A percentile compares a stretch with the other conserved stretches of the same genome.
phyloP scores from a whole-genome alignment of 2,888 invertebrate genomes.

The Macrophya annulata region DNA sequence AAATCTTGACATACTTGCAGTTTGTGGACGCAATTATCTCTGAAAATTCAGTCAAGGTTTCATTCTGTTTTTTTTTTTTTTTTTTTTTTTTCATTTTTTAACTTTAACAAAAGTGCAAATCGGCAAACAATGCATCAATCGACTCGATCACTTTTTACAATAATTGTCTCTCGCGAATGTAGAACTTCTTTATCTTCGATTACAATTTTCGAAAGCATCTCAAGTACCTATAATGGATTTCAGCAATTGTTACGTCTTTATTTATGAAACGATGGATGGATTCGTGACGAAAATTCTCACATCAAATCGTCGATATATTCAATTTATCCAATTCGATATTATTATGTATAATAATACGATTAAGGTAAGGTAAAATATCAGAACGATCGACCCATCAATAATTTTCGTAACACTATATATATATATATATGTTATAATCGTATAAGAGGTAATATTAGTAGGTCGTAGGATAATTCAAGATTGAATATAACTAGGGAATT shows the following conservation, averaged over 20 bases:
- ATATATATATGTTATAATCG: too few relatives aligned
- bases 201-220: background rate
- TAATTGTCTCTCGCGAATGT: background rate
- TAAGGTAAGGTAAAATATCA: background rate
- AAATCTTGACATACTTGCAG: background rate
- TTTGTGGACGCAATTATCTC: constrained; percentile 1
- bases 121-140: background rate
- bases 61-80: background rate
- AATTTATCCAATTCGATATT: background rate
- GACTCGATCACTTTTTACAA: background rate
- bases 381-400: background rate
- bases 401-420: constrained; percentile 23
- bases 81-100: background rate
- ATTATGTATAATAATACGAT: background rate
- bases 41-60: background rate
- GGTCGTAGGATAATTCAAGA: background rate
- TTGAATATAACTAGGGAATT: background rate
- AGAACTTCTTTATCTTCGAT: background rate
- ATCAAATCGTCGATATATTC: background rate
- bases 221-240: background rate
- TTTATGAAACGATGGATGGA: background rate
- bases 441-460: background rate
- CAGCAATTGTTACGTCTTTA: background rate
- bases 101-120: background rate
- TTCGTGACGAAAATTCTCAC: background rate